phyloP scores from a whole-genome alignment of 1,140 invertebrate genomes.

The Drusus annulatus region DNA sequence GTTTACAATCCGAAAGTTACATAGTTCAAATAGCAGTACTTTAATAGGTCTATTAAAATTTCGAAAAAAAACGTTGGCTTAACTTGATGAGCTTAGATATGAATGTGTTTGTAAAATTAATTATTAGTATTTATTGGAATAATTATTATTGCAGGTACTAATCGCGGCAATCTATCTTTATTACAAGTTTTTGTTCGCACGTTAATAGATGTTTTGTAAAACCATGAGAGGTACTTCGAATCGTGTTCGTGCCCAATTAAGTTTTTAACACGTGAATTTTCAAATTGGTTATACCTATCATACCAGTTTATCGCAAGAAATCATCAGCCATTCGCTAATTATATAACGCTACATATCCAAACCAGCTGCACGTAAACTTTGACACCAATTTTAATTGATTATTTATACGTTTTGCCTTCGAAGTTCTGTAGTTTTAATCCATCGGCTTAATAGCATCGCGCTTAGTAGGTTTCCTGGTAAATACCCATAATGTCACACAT shows the following conservation, averaged over 20 bases:
- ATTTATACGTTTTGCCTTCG: not conserved
- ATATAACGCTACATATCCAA: not conserved
- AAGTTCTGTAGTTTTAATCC: not conserved
- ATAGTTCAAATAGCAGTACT: no score
- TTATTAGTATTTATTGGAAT: not conserved
- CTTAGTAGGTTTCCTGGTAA: not conserved
- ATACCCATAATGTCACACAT: not conserved
- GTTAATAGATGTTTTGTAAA: no score
- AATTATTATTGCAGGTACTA: no score
- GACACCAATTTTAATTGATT: not conserved
- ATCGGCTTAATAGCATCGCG: not conserved
- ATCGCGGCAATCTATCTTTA: no score
- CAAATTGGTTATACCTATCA: not conserved
- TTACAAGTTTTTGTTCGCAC: no score
- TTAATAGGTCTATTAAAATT: no score
- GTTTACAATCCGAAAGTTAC: no score
- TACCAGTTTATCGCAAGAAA: not conserved
- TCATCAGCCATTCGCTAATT: constrained; percentile 9
- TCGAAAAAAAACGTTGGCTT: no score
- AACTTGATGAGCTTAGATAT: not conserved
- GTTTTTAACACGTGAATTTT: no score
- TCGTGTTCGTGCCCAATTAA: no score
- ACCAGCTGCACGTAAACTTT: not conserved
- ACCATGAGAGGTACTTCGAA: no score
- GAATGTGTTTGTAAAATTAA: not conserved